Conservation (phyloP, 2,888 invertebrate genomes). For the Nomada fucata region DNA sequence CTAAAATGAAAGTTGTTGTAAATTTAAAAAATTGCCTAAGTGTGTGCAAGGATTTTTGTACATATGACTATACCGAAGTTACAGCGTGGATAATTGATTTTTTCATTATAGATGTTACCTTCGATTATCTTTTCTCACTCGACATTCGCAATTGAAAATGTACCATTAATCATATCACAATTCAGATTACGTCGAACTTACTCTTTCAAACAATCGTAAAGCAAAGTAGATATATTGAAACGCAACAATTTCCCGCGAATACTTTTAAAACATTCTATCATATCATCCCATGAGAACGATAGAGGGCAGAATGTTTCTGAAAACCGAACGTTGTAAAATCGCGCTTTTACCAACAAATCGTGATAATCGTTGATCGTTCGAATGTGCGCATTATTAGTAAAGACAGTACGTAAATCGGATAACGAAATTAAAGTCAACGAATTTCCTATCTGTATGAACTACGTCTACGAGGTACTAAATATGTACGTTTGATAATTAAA, state of each 20-base stretch:
- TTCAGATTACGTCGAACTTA: constrained; percentile 34
- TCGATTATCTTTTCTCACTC: constrained; percentile 41
- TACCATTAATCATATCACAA: constrained; percentile 23
- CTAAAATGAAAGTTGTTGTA: too few species aligned
- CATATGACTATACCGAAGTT: not conserved
- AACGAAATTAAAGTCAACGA: constrained; percentile 18
- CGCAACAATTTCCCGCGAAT: constrained; percentile 37
- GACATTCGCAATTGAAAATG: constrained; percentile 32
- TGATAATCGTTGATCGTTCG: constrained; percentile 28
- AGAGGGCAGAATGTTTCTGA: constrained; percentile 46
- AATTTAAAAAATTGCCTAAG: too few species aligned
- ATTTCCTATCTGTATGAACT: constrained; percentile 24
- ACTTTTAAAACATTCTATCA: constrained; percentile 20
- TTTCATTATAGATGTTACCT: constrained; percentile 44
- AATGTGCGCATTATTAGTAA: constrained; percentile 36
- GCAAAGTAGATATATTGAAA: constrained; percentile 9
- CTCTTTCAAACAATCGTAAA: constrained; percentile 22
- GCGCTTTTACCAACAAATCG: constrained; percentile 52
- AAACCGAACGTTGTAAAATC: constrained; percentile 44
- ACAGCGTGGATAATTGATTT: constrained; percentile 16
- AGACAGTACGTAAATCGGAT: constrained; percentile 12
- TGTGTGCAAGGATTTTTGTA: not conserved
- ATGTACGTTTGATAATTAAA: constrained; percentile 13
- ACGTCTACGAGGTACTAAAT: constrained; percentile 20
- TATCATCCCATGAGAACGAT: constrained; percentile 1